Base-by-base conservation (phyloP, 2,797 vertebrate species). In the Paedocypris micromegethes region DNA sequence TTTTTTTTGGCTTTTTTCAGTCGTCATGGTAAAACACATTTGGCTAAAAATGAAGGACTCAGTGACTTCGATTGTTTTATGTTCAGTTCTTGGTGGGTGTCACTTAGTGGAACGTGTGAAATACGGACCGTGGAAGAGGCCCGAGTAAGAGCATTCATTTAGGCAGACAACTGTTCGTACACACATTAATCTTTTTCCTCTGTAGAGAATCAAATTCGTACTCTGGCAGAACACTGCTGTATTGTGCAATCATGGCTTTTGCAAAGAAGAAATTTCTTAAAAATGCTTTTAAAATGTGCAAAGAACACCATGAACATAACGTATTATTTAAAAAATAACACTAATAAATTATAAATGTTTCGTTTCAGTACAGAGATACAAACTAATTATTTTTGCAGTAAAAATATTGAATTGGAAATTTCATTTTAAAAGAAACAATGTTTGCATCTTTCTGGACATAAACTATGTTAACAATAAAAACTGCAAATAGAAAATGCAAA, bases 101-200 rank as follows among this genome's bases (percentile, higher is more conserved):
- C 61, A 76, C 66, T 66, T 60, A 54, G 57, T 55, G 51, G 49
- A 55, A 51, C 50, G 55, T 39, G 49, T 72, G 70, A 76, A 72
- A 72, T 76, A 76, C 74, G 62, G 74, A 76, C 74, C 74, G 62
- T 76, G 74, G 66, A 66, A 68, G 67, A 69, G 61, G 62, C 70
- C 61, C 59, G 56, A 9, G 57, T 50, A 64, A 57, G 66, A 40
- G 53, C 52, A 41, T 66, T 76, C 72, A 76, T 76, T 72, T 66
- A 60, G 69, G 66, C 66, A 76, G 68, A 69, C 66, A 57, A 72
- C 70, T 52, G 65, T 57, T 72, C 65, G 42, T 69, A 68, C 68
- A 64, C 59, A 74, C 58, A 71, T 74, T 71, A 49, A 68, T 74
- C 57, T 66, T 67, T 64, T 64, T 40, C 56, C 57, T 23, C 60